Conservation (phyloP, 1,140 invertebrate species). For the Theocolax elegans region DNA sequence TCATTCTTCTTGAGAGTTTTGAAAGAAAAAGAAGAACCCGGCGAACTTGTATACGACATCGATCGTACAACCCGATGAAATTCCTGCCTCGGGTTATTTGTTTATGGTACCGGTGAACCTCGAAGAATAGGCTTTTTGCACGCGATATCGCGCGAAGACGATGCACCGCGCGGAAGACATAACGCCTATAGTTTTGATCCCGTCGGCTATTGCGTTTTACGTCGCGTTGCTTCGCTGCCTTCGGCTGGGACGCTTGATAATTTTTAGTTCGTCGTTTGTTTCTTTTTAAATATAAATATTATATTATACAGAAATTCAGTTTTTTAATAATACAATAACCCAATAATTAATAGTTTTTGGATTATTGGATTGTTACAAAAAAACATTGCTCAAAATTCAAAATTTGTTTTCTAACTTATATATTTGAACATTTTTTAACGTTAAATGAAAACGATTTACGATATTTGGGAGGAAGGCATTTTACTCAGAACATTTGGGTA, state of each 20-base stretch:
- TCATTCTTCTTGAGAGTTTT: neutral
- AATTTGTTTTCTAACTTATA: too few relatives aligned
- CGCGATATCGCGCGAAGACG: neutral
- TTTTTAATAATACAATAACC: too few relatives aligned
- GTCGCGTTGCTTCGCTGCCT: neutral
- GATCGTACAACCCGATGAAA: neutral
- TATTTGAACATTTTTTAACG: too few relatives aligned
- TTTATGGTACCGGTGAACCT: neutral
- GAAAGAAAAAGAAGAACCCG: neutral
- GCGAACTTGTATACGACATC: neutral
- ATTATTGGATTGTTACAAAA: too few relatives aligned
- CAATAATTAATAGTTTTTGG: too few relatives aligned
- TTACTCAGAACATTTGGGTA: too few relatives aligned
- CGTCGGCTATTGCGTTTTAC: constrained; percentile 4
- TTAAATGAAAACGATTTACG: too few relatives aligned
- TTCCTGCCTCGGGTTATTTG: neutral
- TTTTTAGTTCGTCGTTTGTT: too few relatives aligned
- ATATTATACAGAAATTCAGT: too few relatives aligned
- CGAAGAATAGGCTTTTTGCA: constrained; percentile 5
- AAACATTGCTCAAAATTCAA: too few relatives aligned
- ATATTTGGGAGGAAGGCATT: too few relatives aligned
- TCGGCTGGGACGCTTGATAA: neutral
- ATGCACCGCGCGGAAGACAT: neutral
- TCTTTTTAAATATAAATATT: too few relatives aligned
- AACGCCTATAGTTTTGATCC: neutral